Conservation (phyloP, 2,797 vertebrate species). For the Zalophus californianus region DNA sequence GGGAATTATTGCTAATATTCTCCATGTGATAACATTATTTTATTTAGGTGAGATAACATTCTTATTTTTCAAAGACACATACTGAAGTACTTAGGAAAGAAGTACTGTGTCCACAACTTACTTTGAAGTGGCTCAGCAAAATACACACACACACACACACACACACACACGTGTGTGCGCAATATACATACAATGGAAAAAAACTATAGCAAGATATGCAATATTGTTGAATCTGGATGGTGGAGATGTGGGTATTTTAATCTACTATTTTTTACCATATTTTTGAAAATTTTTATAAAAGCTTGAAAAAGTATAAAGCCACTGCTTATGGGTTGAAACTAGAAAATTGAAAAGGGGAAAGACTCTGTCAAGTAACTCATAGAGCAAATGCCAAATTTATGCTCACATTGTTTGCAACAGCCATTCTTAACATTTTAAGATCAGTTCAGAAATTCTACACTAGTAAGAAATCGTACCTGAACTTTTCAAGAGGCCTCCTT, state of each 20-base stretch:
- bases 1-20: not conserved
- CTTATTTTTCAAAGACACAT: not conserved
- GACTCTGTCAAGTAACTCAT: not conserved
- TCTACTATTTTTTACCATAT: not conserved
- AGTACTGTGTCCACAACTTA: not conserved
- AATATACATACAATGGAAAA: not conserved
- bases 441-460: not conserved
- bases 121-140: not conserved
- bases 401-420: not conserved
- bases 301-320: not conserved
- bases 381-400: not conserved
- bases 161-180: accelerated
- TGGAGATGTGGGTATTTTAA: not conserved
- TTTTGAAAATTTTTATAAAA: not conserved
- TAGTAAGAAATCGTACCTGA: not conserved
- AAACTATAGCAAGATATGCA: not conserved
- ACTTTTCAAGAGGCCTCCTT: not conserved
- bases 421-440: not conserved
- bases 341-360: not conserved
- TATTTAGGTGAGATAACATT: not conserved
- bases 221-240: not conserved
- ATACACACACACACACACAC: not conserved
- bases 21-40: not conserved
- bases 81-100: not conserved
- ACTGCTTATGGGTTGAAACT: not conserved